Percentiles rank a stretch among this genome's conserved stretches.
Conservation (phyloP, 2,888 invertebrate genomes). For the Cephalotes varians region DNA sequence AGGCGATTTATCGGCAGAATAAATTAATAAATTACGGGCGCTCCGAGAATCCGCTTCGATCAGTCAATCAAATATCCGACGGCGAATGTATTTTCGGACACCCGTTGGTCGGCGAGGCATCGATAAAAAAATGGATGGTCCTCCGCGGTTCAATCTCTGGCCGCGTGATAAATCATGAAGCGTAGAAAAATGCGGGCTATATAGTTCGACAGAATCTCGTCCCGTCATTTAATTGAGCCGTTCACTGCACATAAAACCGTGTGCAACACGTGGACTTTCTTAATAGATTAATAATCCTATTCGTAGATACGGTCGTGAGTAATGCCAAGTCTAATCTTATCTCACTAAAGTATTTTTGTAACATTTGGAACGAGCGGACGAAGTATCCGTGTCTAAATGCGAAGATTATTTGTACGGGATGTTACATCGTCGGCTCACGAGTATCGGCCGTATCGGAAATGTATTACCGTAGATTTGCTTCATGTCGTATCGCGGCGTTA, state of each 20-base stretch:
- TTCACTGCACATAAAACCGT: neutral
- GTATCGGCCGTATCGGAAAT: conserved; percentile 6
- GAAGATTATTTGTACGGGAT: neutral
- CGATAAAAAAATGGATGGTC: conserved; percentile 35
- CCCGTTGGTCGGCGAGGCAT: conserved; percentile 10
- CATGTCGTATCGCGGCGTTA: conserved; percentile 51
- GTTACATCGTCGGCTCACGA: neutral
- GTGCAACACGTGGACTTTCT: neutral
- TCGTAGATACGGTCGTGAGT: neutral
- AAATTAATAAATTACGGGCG: conserved; percentile 76
- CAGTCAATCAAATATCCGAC: conserved; percentile 60
- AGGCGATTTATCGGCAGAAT: conserved; percentile 77
- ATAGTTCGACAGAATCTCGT: neutral
- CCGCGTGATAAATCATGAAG: conserved; percentile 23
- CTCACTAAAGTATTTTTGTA: neutral
- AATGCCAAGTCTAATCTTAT: conserved; percentile 16
- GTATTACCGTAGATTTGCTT: neutral
- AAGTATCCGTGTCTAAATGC: neutral
- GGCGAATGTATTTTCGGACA: conserved; percentile 33
- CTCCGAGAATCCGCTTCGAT: conserved; percentile 57
- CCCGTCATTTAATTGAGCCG: conserved; percentile 24
- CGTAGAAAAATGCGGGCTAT: neutral
- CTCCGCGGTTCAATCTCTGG: conserved; percentile 2
- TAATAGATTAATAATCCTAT: neutral
- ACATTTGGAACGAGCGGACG: neutral